Conservation (phyloP, 2,113 vertebrate species). For the Caloenas nicobarica region DNA sequence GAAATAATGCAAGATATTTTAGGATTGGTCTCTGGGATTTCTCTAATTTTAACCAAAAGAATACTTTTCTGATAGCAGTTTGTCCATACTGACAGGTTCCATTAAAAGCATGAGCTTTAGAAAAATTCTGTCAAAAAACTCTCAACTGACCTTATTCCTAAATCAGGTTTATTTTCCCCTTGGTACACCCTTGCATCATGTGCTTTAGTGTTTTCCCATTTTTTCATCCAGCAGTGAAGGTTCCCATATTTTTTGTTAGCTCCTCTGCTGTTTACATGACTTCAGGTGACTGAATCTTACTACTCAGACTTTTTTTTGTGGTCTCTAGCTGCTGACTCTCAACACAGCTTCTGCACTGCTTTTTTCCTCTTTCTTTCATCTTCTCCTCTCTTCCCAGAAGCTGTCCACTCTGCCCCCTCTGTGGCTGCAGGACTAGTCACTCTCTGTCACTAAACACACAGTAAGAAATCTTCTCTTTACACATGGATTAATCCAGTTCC, state of each 20-base stretch:
- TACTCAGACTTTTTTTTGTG: background rate
- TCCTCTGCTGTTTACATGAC: background rate
- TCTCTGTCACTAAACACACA: background rate
- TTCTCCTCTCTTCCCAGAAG: background rate
- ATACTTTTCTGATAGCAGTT: background rate
- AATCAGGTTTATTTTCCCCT: constrained; percentile 44
- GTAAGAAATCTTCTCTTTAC: background rate
- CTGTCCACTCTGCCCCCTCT: background rate
- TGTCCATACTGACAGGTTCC: background rate
- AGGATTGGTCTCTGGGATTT: background rate
- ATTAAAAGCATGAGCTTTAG: background rate
- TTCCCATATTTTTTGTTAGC: background rate
- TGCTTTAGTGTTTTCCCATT: background rate
- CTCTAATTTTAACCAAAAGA: background rate
- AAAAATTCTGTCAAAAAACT: background rate
- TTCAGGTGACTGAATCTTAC: background rate
- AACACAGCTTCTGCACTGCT: background rate
- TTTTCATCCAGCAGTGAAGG: background rate
- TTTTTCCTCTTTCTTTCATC: background rate
- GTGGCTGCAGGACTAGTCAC: background rate
- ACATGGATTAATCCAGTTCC: background rate
- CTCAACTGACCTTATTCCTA: background rate
- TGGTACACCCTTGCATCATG: background rate
- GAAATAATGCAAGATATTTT: background rate
- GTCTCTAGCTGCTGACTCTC: background rate